Base-by-base conservation (phyloP, 1,140 invertebrate genomes). In the Kradibia gibbosae region DNA sequence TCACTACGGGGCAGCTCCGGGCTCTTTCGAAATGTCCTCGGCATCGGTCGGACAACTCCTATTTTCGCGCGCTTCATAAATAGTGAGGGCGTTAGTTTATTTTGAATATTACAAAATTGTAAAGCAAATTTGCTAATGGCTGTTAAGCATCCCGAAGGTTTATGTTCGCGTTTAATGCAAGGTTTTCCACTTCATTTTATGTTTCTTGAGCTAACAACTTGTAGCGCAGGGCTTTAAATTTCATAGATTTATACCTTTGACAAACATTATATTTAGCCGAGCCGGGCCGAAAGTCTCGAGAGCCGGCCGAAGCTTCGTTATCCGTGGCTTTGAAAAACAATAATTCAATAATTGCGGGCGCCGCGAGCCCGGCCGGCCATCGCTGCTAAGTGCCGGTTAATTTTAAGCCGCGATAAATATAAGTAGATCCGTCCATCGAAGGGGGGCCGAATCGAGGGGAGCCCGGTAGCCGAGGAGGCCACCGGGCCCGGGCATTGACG, bases 401-500 rank as follows among this genome's bases (percentile, higher is more conserved):
- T n/a, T n/a, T n/a, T n/a, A n/a, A n/a, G n/a, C n/a, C n/a, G n/a
- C n/a, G n/a, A n/a, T n/a, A n/a, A n/a, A n/a, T n/a, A n/a, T n/a
- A n/a, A n/a, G n/a, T n/a, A n/a, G n/a, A n/a, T n/a, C n/a, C n/a
- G n/a, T n/a, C n/a, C n/a, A n/a, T 8, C 39, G 50, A 57, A 65
- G 77, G 77, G 25, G 77, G 77, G 45, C 45, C 45, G 45, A 48
- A 45, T 45, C 13, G 42, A 45, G 7, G 42, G 42, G 42, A 5
- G 42, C 42, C 42, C 42, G 42, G 42, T 13, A 45, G 13, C 15
- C 50, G 15, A 5, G 50, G 3, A 20, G 3, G 10, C 50, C 50
- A 20, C 50, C 50, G 13, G 22, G 7, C 45, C 45, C 45, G 7
- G 8, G 8, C 45, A 48, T 48, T 17, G 8, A 10, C 45, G 8